Evolutionary conservation across 2,888 invertebrate genomes (phyloP).

Genomic region (Campoplex capitator): DNA sequence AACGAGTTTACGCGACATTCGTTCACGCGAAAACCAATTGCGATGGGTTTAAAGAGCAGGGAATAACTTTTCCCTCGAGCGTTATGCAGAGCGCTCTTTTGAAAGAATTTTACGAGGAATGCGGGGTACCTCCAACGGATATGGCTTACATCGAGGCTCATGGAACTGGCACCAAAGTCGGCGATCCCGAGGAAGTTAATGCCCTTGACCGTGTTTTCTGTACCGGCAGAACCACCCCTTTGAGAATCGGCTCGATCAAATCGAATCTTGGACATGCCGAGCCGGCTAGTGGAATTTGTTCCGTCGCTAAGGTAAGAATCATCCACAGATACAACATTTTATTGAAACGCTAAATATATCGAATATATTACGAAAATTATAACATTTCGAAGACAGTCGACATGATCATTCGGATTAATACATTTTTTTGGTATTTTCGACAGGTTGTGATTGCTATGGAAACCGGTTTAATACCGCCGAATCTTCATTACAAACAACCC

Average conservation of each 20-base stretch:
- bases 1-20: conserved; percentile 85
- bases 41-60: conserved; percentile 86
- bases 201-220: conserved; percentile 93
- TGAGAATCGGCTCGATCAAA: conserved; percentile 95
- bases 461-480: conserved; percentile 92
- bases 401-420: background rate
- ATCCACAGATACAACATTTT: background rate
- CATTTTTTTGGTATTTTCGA: background rate
- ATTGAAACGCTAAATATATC: background rate
- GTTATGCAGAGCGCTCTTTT: conserved; percentile 82
- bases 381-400: background rate
- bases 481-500: conserved; percentile 91
- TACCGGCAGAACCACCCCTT: conserved; percentile 89
- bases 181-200: conserved; percentile 96
- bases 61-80: conserved; percentile 83
- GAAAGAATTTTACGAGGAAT: conserved; percentile 87
- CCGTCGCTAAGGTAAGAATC: conserved; percentile 90
- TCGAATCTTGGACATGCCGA: conserved; percentile 98
- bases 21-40: conserved; percentile 87
- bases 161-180: conserved; percentile 92
- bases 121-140: conserved; percentile 86
- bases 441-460: conserved; percentile 92
- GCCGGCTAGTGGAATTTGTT: conserved; percentile 93
- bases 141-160: conserved; percentile 89
- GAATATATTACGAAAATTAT: background rate